Evolutionary conservation across 2,888 invertebrate genomes (phyloP), one percentile per base, ranked within the genome.

Genomic region (Agrilus biguttatus): DNA sequence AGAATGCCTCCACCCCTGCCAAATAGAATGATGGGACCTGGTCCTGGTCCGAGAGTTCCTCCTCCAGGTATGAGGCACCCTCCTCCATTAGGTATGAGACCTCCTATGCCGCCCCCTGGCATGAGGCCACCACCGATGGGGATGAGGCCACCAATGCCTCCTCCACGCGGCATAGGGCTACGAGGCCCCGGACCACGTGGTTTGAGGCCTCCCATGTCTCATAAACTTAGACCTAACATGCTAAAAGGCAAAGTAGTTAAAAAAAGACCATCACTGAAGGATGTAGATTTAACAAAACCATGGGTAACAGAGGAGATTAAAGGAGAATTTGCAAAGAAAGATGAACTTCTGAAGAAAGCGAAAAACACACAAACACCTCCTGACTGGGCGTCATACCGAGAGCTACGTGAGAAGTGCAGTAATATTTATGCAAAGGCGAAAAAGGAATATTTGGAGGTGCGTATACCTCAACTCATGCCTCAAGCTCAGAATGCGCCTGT

Each of bases 281-380:
- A 55, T 35, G 47, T 59, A 14, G 65, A 67, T 55, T 47, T 76
- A 40, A 68, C 68, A 23, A 74, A 74, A 55, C 72, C 75, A 1
- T 77, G 75, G 73, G 72, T 77, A 6, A 72, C 69, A 8, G 71
- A 71, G 12, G 67, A 68, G 19, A 71, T 77, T 37, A 72, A 70
- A 51, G 60, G 58, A 5, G 74, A 74, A 53, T 71, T 75, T 42
- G 42, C 42, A 19, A 71, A 69, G 49, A 73, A 73, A 52, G 68
- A 73, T 43, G 70, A 74, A 49, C 64, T 76, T 36, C 67, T 74
- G 52, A 67, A 68, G 34, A 54, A 56, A 33, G 70, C 71, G 3
- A 67, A 67, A 53, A 56, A 54, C 39, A 58, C 64, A n/a, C 71
- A 72, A 49, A 67, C 67, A 41, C 69, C 71, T 45, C 68, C 69